Base-by-base conservation (phyloP, 1,140 invertebrate species). In the Listronotus bonariensis region DNA sequence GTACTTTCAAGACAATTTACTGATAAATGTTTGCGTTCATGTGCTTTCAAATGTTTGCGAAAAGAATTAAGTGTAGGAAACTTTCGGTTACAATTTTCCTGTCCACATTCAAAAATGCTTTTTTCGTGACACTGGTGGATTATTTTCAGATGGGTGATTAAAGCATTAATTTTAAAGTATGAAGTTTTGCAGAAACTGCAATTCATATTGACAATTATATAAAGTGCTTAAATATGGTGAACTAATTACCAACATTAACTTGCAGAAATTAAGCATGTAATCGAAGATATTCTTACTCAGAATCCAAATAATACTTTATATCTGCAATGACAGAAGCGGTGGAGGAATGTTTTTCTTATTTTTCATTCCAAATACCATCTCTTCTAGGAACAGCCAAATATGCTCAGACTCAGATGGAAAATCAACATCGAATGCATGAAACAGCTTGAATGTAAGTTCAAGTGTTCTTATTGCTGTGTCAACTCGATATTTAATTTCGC, bases 41-140 rank as follows among this genome's bases (percentile, higher is more conserved):
- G 42, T 8, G 12, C 12, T 45, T n/a, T 45, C 18, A 45, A 45
- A 45, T 45, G 42, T 45, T 45, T 45, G 7, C 42, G 42, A 45
- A 11, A 45, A n/a, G 42, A 45, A 45, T 45, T 45, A 45, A 45
- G 42, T 45, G 42, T 15, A 7, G 42, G 12, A 45, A 45, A 45
- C 14, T n/a, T 14, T n/a, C 42, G 7, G 12, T 8, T n/a, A 45
- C 42, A 45, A 45, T 45, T 11, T 18, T 10, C 7, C 12, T 45
- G 8, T 8, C 42, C 42, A 45, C 42, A 45, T 15, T 8, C 18
- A n/a, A 45, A 45, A n/a, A n/a, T 8, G 18, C 42, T 45, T 7
- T 45, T 45, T 15, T 45, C 18, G 8, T 45, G 7, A 45, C 42
- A 45, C 8, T 45, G 42, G n/a, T 45, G 42, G 7, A 45, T n/a